Conservation (phyloP, 2,113 vertebrate genomes). For the Oxyruncus cristatus region DNA sequence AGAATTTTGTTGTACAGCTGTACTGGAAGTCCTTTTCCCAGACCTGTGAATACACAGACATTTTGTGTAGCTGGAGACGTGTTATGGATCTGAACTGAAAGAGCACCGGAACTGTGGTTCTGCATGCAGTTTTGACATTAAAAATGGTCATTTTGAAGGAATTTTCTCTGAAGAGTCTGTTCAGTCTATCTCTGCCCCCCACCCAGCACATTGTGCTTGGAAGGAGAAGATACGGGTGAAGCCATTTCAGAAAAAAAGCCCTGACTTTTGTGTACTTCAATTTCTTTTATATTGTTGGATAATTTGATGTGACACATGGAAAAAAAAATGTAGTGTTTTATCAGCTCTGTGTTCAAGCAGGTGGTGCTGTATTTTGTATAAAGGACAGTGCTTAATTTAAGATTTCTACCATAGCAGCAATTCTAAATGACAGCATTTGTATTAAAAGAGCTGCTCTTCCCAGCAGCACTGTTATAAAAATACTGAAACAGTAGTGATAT, state of each 20-base stretch:
- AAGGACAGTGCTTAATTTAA: slow-evolving; percentile 60
- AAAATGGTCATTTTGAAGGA: slow-evolving; percentile 12
- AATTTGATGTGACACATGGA: slow-evolving; percentile 8
- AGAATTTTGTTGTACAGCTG: neutral
- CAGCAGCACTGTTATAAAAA: slow-evolving; percentile 57
- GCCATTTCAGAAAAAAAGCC: slow-evolving; percentile 1
- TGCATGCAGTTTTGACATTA: neutral
- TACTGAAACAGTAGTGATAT: slow-evolving; percentile 66
- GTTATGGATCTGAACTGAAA: slow-evolving; percentile 1
- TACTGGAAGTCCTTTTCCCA: neutral
- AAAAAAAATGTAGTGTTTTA: slow-evolving; percentile 44
- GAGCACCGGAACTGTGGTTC: neutral
- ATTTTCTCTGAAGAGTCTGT: neutral
- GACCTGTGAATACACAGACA: neutral
- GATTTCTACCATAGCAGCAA: slow-evolving; percentile 50
- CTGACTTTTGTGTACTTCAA: slow-evolving; percentile 36
- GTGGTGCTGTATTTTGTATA: slow-evolving; percentile 58
- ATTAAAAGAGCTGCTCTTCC: slow-evolving; percentile 54
- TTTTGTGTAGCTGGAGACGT: neutral
- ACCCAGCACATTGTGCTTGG: slow-evolving; percentile 10
- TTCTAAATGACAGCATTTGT: slow-evolving; percentile 61
- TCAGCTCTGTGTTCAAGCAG: slow-evolving; percentile 57
- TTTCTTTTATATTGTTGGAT: slow-evolving; percentile 32
- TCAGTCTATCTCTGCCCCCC: neutral
- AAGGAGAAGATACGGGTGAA: neutral